Base-by-base conservation (phyloP, 2,797 vertebrate species). In the Potorous gilbertii region DNA sequence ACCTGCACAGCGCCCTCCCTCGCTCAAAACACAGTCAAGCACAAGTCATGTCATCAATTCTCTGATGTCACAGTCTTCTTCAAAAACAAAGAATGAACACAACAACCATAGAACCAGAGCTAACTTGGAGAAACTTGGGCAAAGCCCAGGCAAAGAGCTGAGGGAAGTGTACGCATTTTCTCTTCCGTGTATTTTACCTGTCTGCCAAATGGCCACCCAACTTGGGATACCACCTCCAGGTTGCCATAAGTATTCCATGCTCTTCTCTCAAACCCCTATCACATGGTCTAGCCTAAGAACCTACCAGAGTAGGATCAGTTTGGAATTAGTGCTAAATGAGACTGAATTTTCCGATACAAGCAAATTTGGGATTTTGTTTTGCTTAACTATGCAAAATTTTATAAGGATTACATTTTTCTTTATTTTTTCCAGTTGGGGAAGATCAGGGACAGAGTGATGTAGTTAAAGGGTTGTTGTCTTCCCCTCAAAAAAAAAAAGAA, bases 401-500 rank as follows among this genome's bases (percentile, higher is more conserved):
- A 81, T n/a, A 81, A 81, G 16, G n/a, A 3, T 74, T 81, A 40
- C 11, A 21, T 27, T 40, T 46, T 81, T 46, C 40, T 81, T 81
- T 40, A 24, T 81, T 81, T 81, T 81, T 81, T 81, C 11, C 40
- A 14, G 40, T 2, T 81, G n/a, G 74, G 29, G 74, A 16, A 66
- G 62, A 14, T n/a, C 14, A n/a, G 62, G 13, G 34, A 4, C 59
- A 62, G 29, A 62, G 31, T 4, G n/a, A 0, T 81, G 9, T 81
- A 40, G 18, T 74, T 59, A 28, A 62, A 62, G 31, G 59, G 59
- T 28, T 62, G 31, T 62, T 62, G 31, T 96, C 87, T 94, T 95
- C 34, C 46, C 34, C 91, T 59, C 34, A 14, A 93, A 93, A 50
- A 31, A 18, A 2, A 28, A 40, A 5, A 52, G 8, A 3, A 21